Base-by-base conservation (phyloP, 1,140 invertebrate species). In the Magallana gigas region DNA sequence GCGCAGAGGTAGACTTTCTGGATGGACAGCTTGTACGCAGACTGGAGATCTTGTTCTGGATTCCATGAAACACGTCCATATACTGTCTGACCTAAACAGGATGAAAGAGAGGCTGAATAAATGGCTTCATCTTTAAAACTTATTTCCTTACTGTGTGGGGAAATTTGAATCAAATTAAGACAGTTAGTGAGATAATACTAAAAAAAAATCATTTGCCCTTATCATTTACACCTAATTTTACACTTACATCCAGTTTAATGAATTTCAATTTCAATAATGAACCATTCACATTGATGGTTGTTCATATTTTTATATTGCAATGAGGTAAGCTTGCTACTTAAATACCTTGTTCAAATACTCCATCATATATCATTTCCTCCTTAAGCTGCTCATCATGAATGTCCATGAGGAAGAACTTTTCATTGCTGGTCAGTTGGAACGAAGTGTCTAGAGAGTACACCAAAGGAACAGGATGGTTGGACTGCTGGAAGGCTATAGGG, bases 61-160 rank as follows among this genome's bases (percentile, higher is more conserved):
- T 94, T 94, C 95, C 95, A 96, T 71, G 95, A 90, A 2, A 96
- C 95, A 88, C 95, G 91, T 0, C 95, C 95, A 92, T 94, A 95
- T 0, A 95, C 91, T 9, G 91, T 94, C 80, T 96, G 92, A 81
- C 95, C 95, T 94, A 88, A 36, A 36, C 58, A 48, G 36, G 36
- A 48, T 48, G 36, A 48, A 48, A 48, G 36, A 48, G 2, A 48
- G 36, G 36, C 36, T 48, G 36, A 2, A 48, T 48, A 48, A 2
- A 48, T 48, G 36, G 36, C 36, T 23, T 23, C 23, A 23, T 23
- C 23, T 23, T 23, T 23, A 23, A 48, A 48, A 48, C 36, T 48
- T 48, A 48, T 48, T 48, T 48, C 5, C 36, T 48, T 48, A 48
- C 0, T 48, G 36, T 48, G 36, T 48, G 36, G 36, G 36, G 36